Base-by-base conservation (phyloP, 2,888 invertebrate species). In the Neoaliturus tenellus region DNA sequence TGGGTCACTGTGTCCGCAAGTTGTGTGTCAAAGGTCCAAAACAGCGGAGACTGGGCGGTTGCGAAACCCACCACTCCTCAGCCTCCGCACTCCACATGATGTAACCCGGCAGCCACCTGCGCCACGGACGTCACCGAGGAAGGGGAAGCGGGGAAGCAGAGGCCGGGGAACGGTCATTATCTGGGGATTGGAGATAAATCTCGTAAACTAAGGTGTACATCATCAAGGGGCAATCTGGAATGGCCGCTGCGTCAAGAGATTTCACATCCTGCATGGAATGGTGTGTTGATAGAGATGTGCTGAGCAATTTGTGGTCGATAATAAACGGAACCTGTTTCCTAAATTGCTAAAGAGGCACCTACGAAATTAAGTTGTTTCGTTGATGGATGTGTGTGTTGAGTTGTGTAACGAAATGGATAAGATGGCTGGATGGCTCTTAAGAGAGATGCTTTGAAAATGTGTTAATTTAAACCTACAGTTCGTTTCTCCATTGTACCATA, bases 1-100 rank as follows among this genome's bases (percentile, higher is more conserved):
- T 62, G 62, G 62, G 62, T 62, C 62, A 62, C 14, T 20, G 20
- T 62, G 62, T 62, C 31, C 62, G 4, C 28, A 35, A 35, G 48
- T 20, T 17, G 62, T 28, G 62, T 62, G 62, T 28, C 62, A 62
- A 62, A 62, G 62, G 62, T 62, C 62, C 62, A 62, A 62, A 55
- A 62, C 62, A 62, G 62, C 62, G 28, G 25, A 1, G 62, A 31
- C 62, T 31, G 31, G 62, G 14, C 62, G 8, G 14, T 62, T 62
- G 62, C 62, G 31, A 62, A 3, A 62, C 62, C 31, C 28, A 62
- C 62, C 62, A 62, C 62, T 62, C 62, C 62, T 62, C 28, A 51
- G 20, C 20, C 55, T 3, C 55, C 17, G 44, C 35, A n/a, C 35
- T 35, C 35, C 6, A 35, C 35, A 35, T 55, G 20, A 62, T 31